phyloP scores from a whole-genome alignment of 2,797 vertebrate genomes.

The Dermochelys coriacea region DNA sequence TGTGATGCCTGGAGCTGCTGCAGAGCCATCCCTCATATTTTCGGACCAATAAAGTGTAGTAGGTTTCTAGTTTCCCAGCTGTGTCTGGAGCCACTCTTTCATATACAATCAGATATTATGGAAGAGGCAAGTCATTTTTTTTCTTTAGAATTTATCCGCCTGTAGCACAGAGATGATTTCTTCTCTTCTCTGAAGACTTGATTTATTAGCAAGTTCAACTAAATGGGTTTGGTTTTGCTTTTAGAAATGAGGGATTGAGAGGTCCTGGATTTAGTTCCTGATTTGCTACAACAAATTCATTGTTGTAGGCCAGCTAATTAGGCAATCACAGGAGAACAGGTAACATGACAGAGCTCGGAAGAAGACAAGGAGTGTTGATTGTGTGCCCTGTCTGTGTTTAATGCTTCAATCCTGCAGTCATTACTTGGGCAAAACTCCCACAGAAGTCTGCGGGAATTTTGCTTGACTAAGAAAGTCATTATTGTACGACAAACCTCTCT shows the following conservation, averaged over 20 bases:
- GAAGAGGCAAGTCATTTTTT: no score
- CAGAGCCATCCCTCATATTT: neutral
- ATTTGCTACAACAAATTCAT: neutral
- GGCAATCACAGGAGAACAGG: neutral
- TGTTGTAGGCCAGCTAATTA: neutral
- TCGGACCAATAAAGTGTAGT: no score
- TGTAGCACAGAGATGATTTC: neutral
- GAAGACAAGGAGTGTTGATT: neutral
- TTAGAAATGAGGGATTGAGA: conserved; percentile 8
- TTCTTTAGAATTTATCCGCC: no score
- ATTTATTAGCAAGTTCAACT: neutral
- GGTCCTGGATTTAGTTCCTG: conserved; percentile 16
- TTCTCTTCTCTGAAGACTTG: neutral
- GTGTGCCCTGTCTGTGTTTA: neutral
- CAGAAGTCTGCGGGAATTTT: neutral
- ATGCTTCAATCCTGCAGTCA: neutral
- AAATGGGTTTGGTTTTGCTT: conserved; percentile 27
- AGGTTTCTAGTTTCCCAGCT: neutral
- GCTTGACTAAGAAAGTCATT: neutral
- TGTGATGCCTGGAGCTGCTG: neutral
- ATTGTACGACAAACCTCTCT: neutral
- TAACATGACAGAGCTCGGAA: neutral
- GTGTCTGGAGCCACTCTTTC: neutral
- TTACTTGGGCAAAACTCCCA: neutral
- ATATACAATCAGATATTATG: neutral